Evolutionary conservation across 2,797 vertebrate species (phyloP), one percentile per base, ranked within the genome.

Genomic region (Microctenopoma steveboyesi): DNA sequence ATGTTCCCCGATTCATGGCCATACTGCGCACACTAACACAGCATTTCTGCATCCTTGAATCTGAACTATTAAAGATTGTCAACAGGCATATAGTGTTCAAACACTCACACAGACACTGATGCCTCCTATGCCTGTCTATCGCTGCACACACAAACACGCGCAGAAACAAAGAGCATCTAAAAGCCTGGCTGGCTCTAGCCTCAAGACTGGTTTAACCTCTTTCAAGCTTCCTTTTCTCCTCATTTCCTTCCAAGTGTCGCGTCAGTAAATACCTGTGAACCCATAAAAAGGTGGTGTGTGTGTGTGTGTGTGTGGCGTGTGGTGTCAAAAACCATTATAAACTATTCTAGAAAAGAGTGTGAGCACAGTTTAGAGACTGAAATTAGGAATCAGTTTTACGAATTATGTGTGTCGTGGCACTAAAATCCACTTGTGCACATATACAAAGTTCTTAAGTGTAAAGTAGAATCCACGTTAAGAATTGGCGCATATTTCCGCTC

Each of bases 121-220:
- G n/a, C n/a, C n/a, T n/a, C 9, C 28, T 35, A 22, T 56, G 60
- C 50, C 11, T 42, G 11, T 47, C 4, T 53, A 14, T n/a, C 27
- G 22, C 22, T 4, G 35, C 62, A 27, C 5, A 12, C 27, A 45
- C n/a, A 30, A 27, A 59, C 16, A 54, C 47, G 55, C 30, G 1
- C 9, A 39, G 43, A 55, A 3, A 35, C 64, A 69, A 51, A 76
- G 22, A 83, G 55, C 58, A 57, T 49, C 59, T 72, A 64, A 83
- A 85, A 74, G 74, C 78, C 76, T 78, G 71, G 22, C 56, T 68
- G 65, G 77, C 77, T 73, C 47, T 52, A 35, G 79, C 81, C 84
- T 66, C 7, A 1, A 76, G 84, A 25, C 28, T 37, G 46, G 61
- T 74, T 84, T 77, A 84, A 75, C 65, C 68, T 49, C 70, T 69